These are phyloP conservation scores for Alosa alosa DNA, from an alignment of 2,113 vertebrate genomes.

Conservation along the genomic window DNA sequence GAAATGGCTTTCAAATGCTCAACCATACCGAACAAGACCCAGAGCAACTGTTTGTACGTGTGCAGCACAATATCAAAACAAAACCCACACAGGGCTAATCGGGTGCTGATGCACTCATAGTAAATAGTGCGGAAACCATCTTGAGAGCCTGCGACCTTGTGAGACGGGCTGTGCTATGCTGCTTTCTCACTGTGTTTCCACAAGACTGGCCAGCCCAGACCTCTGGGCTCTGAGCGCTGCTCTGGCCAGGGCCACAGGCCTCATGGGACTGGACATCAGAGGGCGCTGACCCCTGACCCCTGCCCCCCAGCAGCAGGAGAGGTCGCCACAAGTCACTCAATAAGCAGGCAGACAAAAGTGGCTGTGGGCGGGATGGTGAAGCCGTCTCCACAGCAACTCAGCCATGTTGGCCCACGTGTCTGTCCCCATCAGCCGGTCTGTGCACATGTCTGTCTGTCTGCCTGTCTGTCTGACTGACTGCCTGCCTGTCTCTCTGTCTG, in stretches of 20 bases:
- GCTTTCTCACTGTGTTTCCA: not conserved
- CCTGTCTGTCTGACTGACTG: not conserved
- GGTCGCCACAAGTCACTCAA: constrained; percentile 64
- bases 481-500: not conserved
- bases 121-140: not conserved
- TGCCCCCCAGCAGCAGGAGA: constrained; percentile 51
- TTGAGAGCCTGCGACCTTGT: not conserved
- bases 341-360: constrained; percentile 67
- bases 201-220: not conserved
- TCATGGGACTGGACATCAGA: not conserved
- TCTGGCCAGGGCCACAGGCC: not conserved
- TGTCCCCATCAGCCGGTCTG: not conserved
- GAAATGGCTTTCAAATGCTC: not conserved
- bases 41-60: not conserved
- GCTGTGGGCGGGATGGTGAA: constrained; percentile 55
- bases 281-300: constrained; percentile 36
- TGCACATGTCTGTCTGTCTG: not conserved
- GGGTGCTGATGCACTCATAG: not conserved
- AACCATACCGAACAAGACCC: not conserved
- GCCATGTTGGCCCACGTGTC: constrained; percentile 14
- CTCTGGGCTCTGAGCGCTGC: not conserved
- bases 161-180: not conserved
- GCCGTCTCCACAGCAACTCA: constrained; percentile 40
- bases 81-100: not conserved
- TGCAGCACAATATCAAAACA: not conserved